Percentiles rank a stretch among this genome's conserved stretches.
Evolutionary conservation across 2,888 invertebrate species (phyloP).

Genomic region (Antitype chi): DNA sequence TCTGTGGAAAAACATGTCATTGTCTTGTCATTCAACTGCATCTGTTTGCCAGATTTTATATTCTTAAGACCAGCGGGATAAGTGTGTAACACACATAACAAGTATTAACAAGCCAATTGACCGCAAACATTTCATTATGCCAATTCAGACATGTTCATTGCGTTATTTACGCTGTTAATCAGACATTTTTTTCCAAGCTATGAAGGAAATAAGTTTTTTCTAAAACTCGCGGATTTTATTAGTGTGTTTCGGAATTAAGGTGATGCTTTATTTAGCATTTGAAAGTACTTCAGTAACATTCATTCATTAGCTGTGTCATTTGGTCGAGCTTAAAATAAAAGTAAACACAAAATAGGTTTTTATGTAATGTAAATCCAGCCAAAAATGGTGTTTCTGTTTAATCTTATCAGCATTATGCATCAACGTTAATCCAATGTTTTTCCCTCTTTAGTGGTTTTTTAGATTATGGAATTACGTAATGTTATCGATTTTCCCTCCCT

Average conservation of each 20-base stretch:
- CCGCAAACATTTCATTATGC: not conserved
- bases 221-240: not conserved
- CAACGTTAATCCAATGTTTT: not conserved
- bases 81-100: not conserved
- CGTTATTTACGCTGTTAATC: not conserved
- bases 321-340: not conserved
- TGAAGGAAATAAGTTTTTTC: not conserved
- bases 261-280: not conserved
- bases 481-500: not conserved
- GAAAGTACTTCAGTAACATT: not conserved
- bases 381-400: not conserved
- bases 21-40: not conserved
- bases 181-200: not conserved
- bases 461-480: slow-evolving; percentile 7
- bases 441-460: not conserved
- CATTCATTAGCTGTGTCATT: not conserved
- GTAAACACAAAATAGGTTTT: not conserved
- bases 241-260: not conserved
- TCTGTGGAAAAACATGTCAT: not conserved
- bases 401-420: slow-evolving; percentile 20
- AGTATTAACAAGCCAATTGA: not conserved
- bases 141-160: not conserved
- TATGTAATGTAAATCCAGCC: not conserved
- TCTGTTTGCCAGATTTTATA: not conserved
- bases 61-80: not conserved